Base-by-base conservation (phyloP, 2,113 vertebrate genomes). In the Coracopsis vasa region DNA sequence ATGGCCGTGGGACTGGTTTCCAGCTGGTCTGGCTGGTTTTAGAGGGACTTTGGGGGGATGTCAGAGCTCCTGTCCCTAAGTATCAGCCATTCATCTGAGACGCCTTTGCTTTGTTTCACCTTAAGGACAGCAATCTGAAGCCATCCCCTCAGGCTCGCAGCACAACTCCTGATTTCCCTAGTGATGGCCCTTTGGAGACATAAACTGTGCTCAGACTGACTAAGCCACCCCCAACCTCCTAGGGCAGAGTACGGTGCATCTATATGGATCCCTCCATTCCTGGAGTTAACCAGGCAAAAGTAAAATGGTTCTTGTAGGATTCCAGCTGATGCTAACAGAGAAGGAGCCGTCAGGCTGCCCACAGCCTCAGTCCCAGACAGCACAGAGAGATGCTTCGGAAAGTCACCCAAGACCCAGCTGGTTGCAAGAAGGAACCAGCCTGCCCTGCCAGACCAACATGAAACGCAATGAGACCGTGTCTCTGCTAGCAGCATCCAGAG, bases 1-100 rank as follows among this genome's bases (percentile, higher is more conserved):
- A 11, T 16, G 21, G 41, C 42, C 1, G 0, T 13, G 19, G 47
- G 51, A 54, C 62, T 79, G 44, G 19, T 80, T 90, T 81, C 79
- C 50, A 93, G 51, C 42, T 48, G 61, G 60, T 71, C 66, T 79
- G 51, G 39, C 51, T 90, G 33, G 66, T 88, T 95, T 74, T 65
- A 48, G 3, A 21, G 53, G 69, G 54, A 16, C 6, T 24, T 7
- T 7, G 20, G 17, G 6, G 10, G 13, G 4, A 56, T 71, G 37
- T 47, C 61, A 64, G 31, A 58, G 47, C 11, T 72, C 33, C 35
- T 13, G 51, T 19, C 33, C 72, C n/a, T 24, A 58, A 74, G 42
- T 20, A 58, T 45, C 70, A 50, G 33, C 29, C 67, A 47, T 65
- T 65, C 64, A 44, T 28, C 41, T 9, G 12, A 91, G 53, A 64